These are phyloP conservation scores for Oxystoma pomonae DNA, from an alignment of 2,888 invertebrate species.

Conservation along the genomic window DNA sequence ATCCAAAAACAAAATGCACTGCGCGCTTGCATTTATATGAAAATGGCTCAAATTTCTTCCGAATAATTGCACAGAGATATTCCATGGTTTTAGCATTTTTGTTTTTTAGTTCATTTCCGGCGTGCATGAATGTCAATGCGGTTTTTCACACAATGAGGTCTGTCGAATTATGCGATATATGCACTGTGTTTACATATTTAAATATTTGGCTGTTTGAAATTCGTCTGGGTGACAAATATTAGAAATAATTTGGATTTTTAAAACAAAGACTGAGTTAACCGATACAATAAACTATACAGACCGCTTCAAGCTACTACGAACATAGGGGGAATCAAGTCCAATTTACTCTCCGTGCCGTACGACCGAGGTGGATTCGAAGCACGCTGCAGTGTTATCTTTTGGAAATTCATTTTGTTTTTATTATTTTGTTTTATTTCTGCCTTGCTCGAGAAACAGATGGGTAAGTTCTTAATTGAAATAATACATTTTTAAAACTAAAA, in stretches of 20 bases:
- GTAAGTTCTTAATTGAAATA: no score
- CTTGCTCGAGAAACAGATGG: no score
- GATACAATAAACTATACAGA: no score
- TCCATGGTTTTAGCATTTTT: conserved; percentile 27
- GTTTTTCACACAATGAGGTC: conserved; percentile 1
- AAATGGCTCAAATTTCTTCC: conserved; percentile 24
- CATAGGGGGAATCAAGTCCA: no score
- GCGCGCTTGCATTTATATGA: conserved; percentile 29
- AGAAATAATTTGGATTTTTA: not conserved
- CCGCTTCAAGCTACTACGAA: no score
- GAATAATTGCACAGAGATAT: conserved; percentile 26
- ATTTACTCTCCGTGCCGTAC: no score
- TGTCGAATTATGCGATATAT: conserved; percentile 1
- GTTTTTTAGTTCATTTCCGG: conserved; percentile 26
- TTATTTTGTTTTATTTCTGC: no score
- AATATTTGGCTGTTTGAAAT: conserved; percentile 4
- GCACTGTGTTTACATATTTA: not conserved
- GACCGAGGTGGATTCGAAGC: no score
- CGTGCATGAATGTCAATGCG: not conserved
- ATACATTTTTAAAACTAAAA: no score
- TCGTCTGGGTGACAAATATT: not conserved
- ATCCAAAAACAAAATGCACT: conserved; percentile 30
- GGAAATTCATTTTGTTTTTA: no score
- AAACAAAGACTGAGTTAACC: no score
- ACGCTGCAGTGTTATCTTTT: no score